These are phyloP conservation scores for Aphrocallistes beatrix DNA, from an alignment of 37 sponge, comb jelly and placozoan genomes.

Conservation along the genomic window DNA sequence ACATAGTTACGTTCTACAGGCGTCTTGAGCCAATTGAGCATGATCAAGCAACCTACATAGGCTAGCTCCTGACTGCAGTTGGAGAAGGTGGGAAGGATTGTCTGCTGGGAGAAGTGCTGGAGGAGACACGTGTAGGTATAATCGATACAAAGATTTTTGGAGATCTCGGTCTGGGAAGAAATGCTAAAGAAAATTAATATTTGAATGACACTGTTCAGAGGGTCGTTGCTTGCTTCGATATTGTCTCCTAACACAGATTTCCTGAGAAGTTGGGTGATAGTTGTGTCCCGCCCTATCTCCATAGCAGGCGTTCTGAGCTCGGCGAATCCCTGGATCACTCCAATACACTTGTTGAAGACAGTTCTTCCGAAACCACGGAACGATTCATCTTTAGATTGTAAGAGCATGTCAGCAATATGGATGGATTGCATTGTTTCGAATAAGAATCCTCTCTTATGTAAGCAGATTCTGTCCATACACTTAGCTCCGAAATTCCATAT, in stretches of 20 bases:
- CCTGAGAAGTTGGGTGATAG: neutral
- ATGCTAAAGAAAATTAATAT: neutral
- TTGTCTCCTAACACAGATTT: neutral
- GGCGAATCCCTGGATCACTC: neutral
- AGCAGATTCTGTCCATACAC: neutral
- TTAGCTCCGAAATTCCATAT: neutral
- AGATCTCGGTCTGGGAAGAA: neutral
- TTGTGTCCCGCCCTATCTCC: neutral
- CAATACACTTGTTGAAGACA: neutral
- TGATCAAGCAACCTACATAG: neutral
- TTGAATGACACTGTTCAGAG: neutral
- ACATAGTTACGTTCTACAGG: neutral
- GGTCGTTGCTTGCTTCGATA: too few species aligned
- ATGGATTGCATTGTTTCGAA: neutral
- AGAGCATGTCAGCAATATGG: neutral
- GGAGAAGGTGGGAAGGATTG: neutral
- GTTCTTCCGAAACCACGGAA: neutral
- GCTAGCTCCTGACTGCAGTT: neutral
- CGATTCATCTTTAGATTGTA: neutral
- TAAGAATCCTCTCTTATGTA: neutral
- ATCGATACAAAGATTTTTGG: neutral
- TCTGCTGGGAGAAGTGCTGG: neutral
- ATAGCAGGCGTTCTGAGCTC: neutral
- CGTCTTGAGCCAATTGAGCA: constrained; percentile 2
- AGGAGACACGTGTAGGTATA: neutral